Base-by-base conservation (phyloP, 2,888 invertebrate species). In the Mimas tiliae region DNA sequence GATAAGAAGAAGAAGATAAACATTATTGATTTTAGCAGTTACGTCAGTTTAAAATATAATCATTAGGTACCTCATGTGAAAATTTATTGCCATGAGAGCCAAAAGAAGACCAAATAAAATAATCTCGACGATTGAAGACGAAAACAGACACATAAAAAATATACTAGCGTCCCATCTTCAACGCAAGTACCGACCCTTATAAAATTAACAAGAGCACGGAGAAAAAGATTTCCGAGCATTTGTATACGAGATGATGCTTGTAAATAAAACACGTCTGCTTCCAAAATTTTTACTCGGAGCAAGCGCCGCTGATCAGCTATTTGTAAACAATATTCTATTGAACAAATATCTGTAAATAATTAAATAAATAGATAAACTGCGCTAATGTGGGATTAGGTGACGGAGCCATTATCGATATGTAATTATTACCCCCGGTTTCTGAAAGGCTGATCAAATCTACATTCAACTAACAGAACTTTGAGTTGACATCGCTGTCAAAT, bases 211-310 rank as follows among this genome's bases (percentile, higher is more conserved):
- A 53, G 16, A 38, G 6, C 11, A 16, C 19, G 38, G n/a, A 33
- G 27, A n/a, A 53, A 53, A 52, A 34, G n/a, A 34, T 58, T 16
- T 58, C 12, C 21, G 27, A 9, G 9, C 12, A 58, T 34, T 55
- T 34, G 34, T 16, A n/a, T n/a, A 16, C 12, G 55, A 53, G 12
- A 34, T 16, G 33, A 16, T 38, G 53, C 19, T 55, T 58, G 38
- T 58, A 38, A 38, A 58, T 38, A 58, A 58, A 38, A 38, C 16
- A 11, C 34, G n/a, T 55, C 14, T 38, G 16, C 19, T n/a, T 53
- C 34, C 53, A 34, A 14, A 58, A 38, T 58, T 19, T 55, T 55
- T 38, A 38, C 55, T 9, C 19, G 19, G 38, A 55, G 11, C 19
- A 11, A 34, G 38, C 38, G 38, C 16, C n/a, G 0, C 55, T 48